phyloP scores from a whole-genome alignment of 37 sponge, comb jelly and placozoan genomes.

The Axinella damicornis region DNA sequence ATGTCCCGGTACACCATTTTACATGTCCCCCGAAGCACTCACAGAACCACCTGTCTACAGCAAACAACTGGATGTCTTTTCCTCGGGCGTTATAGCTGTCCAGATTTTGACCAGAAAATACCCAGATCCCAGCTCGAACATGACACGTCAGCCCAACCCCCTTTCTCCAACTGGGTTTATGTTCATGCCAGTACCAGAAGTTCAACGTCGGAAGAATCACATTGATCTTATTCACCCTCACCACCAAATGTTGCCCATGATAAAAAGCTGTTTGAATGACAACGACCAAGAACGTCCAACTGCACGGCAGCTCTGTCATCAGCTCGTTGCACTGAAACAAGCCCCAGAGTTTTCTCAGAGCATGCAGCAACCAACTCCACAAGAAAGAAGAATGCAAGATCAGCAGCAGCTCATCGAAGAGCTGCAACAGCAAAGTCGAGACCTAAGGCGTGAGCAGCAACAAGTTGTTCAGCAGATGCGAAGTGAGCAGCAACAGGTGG shows the following conservation, averaged over 20 bases:
- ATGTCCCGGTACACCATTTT: conserved; percentile 25
- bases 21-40: conserved; percentile 46
- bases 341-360: not conserved
- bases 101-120: conserved; percentile 26
- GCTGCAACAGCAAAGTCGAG: too few species aligned
- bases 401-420: not conserved
- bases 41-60: conserved; percentile 7
- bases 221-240: not conserved
- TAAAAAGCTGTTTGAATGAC: conserved; percentile 4
- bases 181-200: not conserved
- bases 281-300: conserved; percentile 6
- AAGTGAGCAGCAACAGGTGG: too few species aligned
- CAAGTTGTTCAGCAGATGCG: too few species aligned
- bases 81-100: conserved; percentile 17
- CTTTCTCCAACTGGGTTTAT: not conserved
- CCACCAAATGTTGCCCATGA: not conserved
- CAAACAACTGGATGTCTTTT: conserved; percentile 37
- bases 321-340: not conserved
- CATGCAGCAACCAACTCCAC: not conserved
- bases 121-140: conserved; percentile 1
- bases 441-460: too few species aligned
- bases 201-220: conserved; percentile 9
- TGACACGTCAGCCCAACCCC: not conserved
- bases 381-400: too few species aligned
- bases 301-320: not conserved